Evolutionary conservation across 1,140 invertebrate species (phyloP).

Genomic region (Lamellibrachia luymesi): DNA sequence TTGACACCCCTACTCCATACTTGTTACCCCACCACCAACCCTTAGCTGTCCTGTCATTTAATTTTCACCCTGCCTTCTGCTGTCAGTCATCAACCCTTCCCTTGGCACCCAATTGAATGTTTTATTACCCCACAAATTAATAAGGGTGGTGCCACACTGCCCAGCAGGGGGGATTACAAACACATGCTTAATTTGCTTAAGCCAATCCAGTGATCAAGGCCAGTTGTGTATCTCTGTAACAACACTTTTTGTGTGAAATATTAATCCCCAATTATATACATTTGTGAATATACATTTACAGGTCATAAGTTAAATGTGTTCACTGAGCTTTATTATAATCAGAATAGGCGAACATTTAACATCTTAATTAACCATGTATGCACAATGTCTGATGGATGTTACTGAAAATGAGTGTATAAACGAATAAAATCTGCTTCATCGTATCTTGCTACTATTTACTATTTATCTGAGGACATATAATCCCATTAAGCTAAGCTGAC

Average conservation of each 20-base stretch:
- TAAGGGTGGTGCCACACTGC: background rate
- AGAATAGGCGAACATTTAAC: background rate
- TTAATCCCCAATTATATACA: too few species aligned
- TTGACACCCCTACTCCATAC: background rate
- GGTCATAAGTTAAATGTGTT: too few species aligned
- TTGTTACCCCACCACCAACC: background rate
- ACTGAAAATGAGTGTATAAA: background rate
- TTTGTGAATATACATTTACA: background rate
- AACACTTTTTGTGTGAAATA: background rate
- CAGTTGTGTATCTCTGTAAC: background rate
- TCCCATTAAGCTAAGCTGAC: background rate
- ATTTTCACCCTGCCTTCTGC: background rate
- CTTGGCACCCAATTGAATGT: background rate
- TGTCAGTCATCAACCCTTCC: background rate
- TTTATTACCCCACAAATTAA: slow-evolving; percentile 1
- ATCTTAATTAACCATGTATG: background rate
- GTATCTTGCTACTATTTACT: background rate
- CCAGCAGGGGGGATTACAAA: background rate
- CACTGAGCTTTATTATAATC: too few species aligned
- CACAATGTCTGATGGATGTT: too few species aligned
- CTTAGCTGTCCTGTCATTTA: background rate
- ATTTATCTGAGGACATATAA: background rate
- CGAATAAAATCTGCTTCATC: background rate
- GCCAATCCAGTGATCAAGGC: background rate
- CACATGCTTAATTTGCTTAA: background rate